A percentile compares a stretch with the other conserved stretches of the same genome.
These are phyloP conservation scores for Plebejus melissa DNA, from an alignment of 2,888 invertebrate genomes.

Conservation along the genomic window DNA sequence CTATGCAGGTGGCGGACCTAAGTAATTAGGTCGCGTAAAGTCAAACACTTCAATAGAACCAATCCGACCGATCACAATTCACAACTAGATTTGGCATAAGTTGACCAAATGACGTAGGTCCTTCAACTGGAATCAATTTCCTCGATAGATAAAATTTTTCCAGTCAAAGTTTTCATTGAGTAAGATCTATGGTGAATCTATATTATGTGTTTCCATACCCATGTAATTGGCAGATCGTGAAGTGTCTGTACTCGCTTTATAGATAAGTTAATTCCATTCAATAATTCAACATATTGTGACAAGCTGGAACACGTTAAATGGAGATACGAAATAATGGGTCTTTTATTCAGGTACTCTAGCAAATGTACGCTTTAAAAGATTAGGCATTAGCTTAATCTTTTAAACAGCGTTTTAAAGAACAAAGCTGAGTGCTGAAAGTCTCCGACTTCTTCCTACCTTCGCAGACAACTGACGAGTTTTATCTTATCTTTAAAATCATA, in stretches of 20 bases:
- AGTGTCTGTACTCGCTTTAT: neutral
- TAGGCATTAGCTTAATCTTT: conserved; percentile 14
- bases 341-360: neutral
- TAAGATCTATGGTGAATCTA: too few relatives aligned
- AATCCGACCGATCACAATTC: too few relatives aligned
- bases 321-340: neutral
- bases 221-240: too few relatives aligned
- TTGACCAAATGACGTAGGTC: too few relatives aligned
- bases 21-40: too few relatives aligned
- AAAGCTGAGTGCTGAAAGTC: neutral
- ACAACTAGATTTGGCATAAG: too few relatives aligned
- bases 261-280: neutral
- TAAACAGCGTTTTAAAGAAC: neutral
- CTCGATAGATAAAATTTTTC: too few relatives aligned
- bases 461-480: neutral
- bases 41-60: too few relatives aligned
- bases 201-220: too few relatives aligned
- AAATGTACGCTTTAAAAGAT: conserved; percentile 10
- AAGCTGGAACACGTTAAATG: neutral
- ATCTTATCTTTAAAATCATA: neutral
- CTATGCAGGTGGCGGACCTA: too few relatives aligned
- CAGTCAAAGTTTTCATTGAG: too few relatives aligned
- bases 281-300: neutral
- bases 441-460: neutral
- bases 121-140: too few relatives aligned